These are phyloP conservation scores for Gymnobelideus leadbeateri DNA, from an alignment of 2,113 vertebrate genomes.

Conservation along the genomic window DNA sequence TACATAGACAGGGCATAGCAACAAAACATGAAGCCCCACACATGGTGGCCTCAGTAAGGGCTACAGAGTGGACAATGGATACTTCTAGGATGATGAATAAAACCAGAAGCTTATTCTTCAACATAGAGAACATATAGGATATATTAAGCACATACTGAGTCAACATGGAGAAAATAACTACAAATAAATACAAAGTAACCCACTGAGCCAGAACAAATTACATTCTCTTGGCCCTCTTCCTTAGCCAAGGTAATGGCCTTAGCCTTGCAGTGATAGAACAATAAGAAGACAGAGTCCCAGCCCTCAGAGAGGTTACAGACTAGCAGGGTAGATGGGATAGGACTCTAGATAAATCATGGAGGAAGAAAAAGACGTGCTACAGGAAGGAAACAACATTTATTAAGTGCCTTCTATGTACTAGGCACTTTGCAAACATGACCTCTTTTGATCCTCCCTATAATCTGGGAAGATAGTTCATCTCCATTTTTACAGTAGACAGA, in stretches of 20 bases:
- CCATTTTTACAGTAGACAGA: background rate
- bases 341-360: too few relatives aligned
- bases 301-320: background rate
- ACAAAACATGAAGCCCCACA: background rate
- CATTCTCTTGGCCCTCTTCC: background rate
- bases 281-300: background rate
- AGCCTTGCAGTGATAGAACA: background rate
- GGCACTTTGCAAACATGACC: background rate
- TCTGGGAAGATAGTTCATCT: background rate
- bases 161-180: background rate
- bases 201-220: background rate
- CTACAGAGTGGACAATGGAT: background rate
- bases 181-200: background rate
- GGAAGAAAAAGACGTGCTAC: too few relatives aligned
- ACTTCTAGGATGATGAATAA: background rate
- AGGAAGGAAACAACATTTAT: background rate
- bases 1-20: background rate
- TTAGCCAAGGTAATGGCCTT: background rate
- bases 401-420: background rate
- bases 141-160: background rate
- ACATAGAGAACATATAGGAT: background rate
- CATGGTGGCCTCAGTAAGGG: background rate
- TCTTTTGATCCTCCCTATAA: background rate
- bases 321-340: background rate
- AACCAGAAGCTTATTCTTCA: background rate